Evolutionary conservation across 2,888 invertebrate genomes (phyloP), one percentile per base, ranked within the genome.

Genomic region (Lasioglossum morio): DNA sequence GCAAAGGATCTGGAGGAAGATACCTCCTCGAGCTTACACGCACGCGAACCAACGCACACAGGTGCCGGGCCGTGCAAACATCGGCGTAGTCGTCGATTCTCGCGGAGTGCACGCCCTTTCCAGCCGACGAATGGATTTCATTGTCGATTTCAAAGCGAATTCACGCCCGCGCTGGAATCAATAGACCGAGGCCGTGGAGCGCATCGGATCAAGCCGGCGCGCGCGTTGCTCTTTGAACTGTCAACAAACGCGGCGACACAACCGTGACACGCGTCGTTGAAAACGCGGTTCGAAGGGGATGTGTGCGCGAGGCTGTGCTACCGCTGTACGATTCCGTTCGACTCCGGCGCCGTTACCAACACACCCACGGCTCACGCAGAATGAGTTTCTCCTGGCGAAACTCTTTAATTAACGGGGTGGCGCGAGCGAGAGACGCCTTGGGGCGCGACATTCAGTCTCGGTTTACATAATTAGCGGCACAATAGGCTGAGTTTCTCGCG

Each of bases 131-230:
- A 78, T 82, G 82, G 78, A 77, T 88, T 90, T 88, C 87, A 90
- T 86, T 87, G 90, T 86, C 81, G 84, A 86, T 90, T 88, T 88
- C 90, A 88, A 88, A 90, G 84, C 90, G 84, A 66, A 79, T 90
- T 90, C 84, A 85, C 90, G 79, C 46, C 75, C 43, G 72, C 72
- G 79, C 77, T 23, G 78, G 76, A 85, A 88, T 90, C 90, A 85
- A 90, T 90, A 87, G 87, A 72, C 60, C 69, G 79, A 69, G 70
- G 27, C 72, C 30, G 74, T 53, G 60, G 48, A 79, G 48, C 77
- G 76, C 60, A 78, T 79, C 79, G 81, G 57, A 86, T 90, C 79
- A 79, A 90, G 83, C 84, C 76, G 66, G 66, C 66, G 19, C 77
- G 72, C 79, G 77, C 83, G 70, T 80, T 77, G 80, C 78, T 85